Base-by-base conservation (phyloP, 35 echinoderm and acorn worm genomes). In the Ophioderma brevispina region DNA sequence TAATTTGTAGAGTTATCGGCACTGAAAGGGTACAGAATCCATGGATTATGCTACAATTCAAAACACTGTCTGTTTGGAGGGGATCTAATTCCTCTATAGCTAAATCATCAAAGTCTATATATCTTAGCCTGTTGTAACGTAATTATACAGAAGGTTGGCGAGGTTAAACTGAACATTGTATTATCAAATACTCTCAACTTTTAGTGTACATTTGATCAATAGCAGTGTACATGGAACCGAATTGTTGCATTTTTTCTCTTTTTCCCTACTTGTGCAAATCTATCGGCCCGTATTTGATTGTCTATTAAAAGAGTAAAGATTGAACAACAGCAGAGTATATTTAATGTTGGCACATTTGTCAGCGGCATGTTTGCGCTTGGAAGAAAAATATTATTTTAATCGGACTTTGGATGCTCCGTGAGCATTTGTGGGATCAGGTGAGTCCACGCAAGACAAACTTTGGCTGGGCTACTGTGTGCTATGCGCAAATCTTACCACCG, bases 261-360 rank as follows among this genome's bases (percentile, higher is more conserved):
- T 70, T 6, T 18, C 59, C 59, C 28, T 25, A 1, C 59, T 25
- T 21, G 8, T 21, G 8, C 46, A 52, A 11, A 25, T 2, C 6
- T 15, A 18, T 18, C n/a, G 15, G 59, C 23, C 59, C 4, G 28
- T 70, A 70, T 70, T 70, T 70, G 59, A 70, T 25, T 25, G 28
- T 70, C 59, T 70, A 13, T 70, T 70, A 13, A 25, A 30, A 30
- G n/a, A 30, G 59, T 70, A 6, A 70, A 70, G 59, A 70, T 70
- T 70, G 59, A 25, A 70, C 28, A 70, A 70, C 59, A 70, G 15
- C 28, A 70, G 15, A 25, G 59, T 25, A 70, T 25, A 70, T 70
- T 70, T 70, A 70, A 70, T 70, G 59, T 70, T 70, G 28, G 59
- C 59, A 30, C 59, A 25, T 70, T 70, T 70, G 59, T 70, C 59